A percentile compares a stretch with the other conserved stretches of the same genome.
Conservation (phyloP, 2,113 vertebrate species). For the Plestiodon gilberti region DNA sequence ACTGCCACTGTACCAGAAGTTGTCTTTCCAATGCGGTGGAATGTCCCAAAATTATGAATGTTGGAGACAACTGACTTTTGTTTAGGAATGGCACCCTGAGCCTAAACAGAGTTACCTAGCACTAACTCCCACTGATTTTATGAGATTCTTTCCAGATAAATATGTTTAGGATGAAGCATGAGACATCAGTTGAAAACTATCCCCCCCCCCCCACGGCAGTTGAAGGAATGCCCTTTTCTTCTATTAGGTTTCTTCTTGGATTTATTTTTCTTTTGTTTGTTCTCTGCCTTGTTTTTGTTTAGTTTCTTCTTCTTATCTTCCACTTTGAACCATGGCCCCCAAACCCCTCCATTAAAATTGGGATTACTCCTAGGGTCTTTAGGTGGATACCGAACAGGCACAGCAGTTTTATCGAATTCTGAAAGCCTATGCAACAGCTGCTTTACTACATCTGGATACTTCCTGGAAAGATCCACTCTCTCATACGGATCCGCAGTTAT, state of each 20-base stretch:
- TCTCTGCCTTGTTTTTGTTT: conserved; percentile 72
- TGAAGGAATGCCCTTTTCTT: conserved; percentile 43
- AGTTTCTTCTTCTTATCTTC: conserved; percentile 72
- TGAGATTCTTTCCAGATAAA: background rate
- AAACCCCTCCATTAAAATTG: conserved; percentile 92
- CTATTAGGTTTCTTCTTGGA: conserved; percentile 71
- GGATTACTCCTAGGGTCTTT: conserved; percentile 95
- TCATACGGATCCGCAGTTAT: conserved; percentile 95
- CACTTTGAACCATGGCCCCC: conserved; percentile 96
- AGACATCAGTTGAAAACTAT: conserved; percentile 21
- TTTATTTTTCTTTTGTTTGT: conserved; percentile 81
- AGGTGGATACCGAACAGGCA: conserved; percentile 91
- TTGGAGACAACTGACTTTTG: background rate
- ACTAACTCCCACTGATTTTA: background rate
- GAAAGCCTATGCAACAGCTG: conserved; percentile 87
- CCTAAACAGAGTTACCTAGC: background rate
- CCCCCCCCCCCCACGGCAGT: conserved; percentile 56
- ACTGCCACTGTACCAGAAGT: conserved; percentile 19
- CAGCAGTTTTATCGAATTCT: conserved; percentile 90
- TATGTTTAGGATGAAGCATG: background rate
- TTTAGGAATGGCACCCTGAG: background rate
- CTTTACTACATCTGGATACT: conserved; percentile 88
- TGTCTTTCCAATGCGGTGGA: conserved; percentile 17
- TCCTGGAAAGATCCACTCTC: conserved; percentile 88
- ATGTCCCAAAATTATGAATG: conserved; percentile 3